Evolutionary conservation across 53 echinoderm and acorn worm genomes (phyloP).

Genomic region (Mesocentrotus franciscanus): DNA sequence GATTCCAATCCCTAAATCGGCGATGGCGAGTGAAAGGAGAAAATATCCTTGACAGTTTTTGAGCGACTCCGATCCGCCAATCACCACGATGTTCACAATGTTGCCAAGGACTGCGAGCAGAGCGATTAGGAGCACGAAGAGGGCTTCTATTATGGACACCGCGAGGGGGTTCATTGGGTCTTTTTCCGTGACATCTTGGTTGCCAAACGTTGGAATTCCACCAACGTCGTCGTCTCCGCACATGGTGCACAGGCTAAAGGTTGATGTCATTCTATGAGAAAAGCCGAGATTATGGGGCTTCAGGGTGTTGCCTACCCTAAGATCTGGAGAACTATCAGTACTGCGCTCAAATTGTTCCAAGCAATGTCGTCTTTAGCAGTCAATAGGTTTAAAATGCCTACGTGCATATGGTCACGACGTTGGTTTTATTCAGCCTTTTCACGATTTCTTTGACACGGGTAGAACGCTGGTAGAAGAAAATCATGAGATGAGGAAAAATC

Average conservation of each 20-base stretch:
- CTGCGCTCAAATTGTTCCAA: neutral
- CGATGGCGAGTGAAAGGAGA: conserved; percentile 67
- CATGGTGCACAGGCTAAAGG: neutral
- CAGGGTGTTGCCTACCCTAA: neutral
- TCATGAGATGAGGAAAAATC: neutral
- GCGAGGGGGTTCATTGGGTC: neutral
- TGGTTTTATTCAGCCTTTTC: neutral
- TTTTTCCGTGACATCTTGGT: neutral
- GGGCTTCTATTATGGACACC: conserved; percentile 11
- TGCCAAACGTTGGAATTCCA: neutral
- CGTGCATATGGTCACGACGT: neutral
- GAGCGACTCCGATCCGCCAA: conserved; percentile 62
- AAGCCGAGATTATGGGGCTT: neutral
- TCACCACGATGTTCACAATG: conserved; percentile 59
- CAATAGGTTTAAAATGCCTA: neutral
- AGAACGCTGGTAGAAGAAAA: neutral
- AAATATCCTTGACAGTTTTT: conserved; percentile 71
- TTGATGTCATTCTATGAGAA: neutral
- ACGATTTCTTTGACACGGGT: neutral
- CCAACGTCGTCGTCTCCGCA: neutral
- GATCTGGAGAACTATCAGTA: neutral
- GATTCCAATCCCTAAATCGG: conserved; percentile 69
- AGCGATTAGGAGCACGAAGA: conserved; percentile 33
- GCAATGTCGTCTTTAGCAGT: neutral
- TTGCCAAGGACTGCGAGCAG: conserved; percentile 66